Base-by-base conservation (phyloP, 64 coral and sea anemone genomes). In the Montipora cactus region DNA sequence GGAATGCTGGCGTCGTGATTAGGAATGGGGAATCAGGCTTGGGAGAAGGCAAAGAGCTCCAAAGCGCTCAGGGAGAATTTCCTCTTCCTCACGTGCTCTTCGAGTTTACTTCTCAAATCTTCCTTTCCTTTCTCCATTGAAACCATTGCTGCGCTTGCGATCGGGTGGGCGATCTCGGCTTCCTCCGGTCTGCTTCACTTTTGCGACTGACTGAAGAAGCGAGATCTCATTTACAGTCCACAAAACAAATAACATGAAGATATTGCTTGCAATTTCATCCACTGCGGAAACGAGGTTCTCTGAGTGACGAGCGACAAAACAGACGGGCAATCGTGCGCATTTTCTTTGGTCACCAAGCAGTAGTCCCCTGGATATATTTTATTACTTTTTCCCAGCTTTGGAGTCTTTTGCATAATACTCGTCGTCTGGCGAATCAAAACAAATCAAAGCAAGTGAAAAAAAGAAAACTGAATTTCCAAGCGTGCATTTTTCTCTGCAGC, bases 371-470 rank as follows among this genome's bases (percentile, higher is more conserved):
- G 14, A 64, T 3, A 64, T 15, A 21, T 71, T 68, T n/a, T n/a
- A n/a, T 64, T 20, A 50, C 66, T 71, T 85, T 85, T 85, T 71
- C 4, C 44, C 64, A 49, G 45, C 10, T 59, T 85, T 85, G 82
- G 47, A 3, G 44, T 85, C 82, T 71, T 85, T 85, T 1, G 44
- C 82, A 22, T 69, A 85, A n/a, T 48, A 85, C 2, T 85, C 82
- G 7, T 85, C 82, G 49, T 85, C 82, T 85, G 82, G 47, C 21
- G 15, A 70, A 19, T 49, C 2, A 49, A 57, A 57, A 0, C 22
- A 23, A 23, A 23, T 23, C 22, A 23, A 23, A 23, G 0, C 22
- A 47, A 49, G 4, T 49, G 10, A 1, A 12, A 70, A 19, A 45
- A n/a, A 44, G 15, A 47, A 18, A 71, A 4, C 5, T 22, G 8